phyloP scores from a whole-genome alignment of 2,888 invertebrate genomes.

The Sphaeridia pumilis region DNA sequence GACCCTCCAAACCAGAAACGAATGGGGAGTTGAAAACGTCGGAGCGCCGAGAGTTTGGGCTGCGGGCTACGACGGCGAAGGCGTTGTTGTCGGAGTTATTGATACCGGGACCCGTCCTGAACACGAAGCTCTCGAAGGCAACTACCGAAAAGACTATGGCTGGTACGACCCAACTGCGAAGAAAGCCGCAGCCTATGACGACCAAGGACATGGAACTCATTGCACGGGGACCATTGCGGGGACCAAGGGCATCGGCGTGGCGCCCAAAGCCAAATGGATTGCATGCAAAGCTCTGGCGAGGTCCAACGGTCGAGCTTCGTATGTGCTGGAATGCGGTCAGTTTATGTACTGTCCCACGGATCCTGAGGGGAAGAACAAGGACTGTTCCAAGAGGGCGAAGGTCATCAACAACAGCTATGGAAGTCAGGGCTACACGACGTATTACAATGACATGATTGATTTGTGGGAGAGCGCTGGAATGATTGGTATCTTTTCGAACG shows the following conservation, averaged over 20 bases:
- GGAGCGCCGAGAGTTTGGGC: too few relatives aligned
- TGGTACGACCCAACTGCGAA: too few relatives aligned
- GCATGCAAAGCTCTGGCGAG: conserved; percentile 6
- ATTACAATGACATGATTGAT: conserved; percentile 5
- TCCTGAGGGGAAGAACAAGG: neutral
- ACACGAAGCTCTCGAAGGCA: too few relatives aligned
- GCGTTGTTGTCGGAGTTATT: too few relatives aligned
- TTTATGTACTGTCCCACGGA: conserved; percentile 11
- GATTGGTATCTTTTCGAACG: neutral
- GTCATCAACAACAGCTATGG: conserved; percentile 7
- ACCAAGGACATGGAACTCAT: conserved; percentile 5
- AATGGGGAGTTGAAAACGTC: too few relatives aligned
- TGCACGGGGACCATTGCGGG: conserved; percentile 5
- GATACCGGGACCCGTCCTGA: too few relatives aligned
- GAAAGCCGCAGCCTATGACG: too few relatives aligned
- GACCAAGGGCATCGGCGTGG: conserved; percentile 1
- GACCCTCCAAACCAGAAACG: too few relatives aligned
- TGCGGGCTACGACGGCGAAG: too few relatives aligned
- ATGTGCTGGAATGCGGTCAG: conserved; percentile 7
- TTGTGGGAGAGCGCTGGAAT: neutral
- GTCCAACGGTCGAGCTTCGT: neutral
- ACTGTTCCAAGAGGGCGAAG: neutral
- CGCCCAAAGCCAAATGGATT: conserved; percentile 6
- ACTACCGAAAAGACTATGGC: too few relatives aligned
- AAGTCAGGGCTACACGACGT: neutral